These are phyloP conservation scores for Timema cristinae DNA, from an alignment of 2,888 invertebrate genomes.

Conservation along the genomic window DNA sequence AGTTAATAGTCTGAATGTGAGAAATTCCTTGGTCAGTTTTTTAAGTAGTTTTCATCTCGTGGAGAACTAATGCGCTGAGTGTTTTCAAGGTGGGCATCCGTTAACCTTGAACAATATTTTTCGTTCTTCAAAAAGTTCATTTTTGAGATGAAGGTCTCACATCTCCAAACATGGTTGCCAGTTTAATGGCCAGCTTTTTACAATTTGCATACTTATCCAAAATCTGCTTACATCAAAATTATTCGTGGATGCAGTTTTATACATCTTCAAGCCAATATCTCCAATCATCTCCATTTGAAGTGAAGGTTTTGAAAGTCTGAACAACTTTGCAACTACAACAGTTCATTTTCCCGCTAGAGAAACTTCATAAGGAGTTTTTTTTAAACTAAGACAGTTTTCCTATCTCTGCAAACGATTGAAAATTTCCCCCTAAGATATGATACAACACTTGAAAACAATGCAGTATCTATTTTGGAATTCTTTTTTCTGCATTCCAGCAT, in stretches of 20 bases:
- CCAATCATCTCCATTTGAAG: conserved; percentile 36
- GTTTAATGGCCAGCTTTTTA: conserved; percentile 28
- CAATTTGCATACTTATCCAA: conserved; percentile 26
- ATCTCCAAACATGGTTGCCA: no score
- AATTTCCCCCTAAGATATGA: conserved; percentile 34
- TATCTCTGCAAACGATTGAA: background rate
- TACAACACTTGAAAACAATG: conserved; percentile 35
- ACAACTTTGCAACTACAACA: conserved; percentile 36
- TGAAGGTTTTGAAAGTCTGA: conserved; percentile 34
- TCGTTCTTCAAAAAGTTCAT: no score
- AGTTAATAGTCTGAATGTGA: no score
- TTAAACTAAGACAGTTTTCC: no score
- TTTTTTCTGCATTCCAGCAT: conserved; percentile 36
- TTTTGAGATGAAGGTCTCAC: no score
- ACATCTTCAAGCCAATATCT: conserved; percentile 33
- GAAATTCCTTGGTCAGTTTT: no score
- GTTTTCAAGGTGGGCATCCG: no score
- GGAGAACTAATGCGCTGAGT: no score
- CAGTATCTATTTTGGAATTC: conserved; percentile 37
- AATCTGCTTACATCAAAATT: conserved; percentile 25
- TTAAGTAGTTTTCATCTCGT: no score
- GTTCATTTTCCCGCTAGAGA: no score
- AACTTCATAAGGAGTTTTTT: no score
- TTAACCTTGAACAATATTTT: no score
- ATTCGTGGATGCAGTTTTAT: conserved; percentile 33